These are phyloP conservation scores for Phortica okadai DNA, from an alignment of 2,888 invertebrate genomes.

Conservation along the genomic window DNA sequence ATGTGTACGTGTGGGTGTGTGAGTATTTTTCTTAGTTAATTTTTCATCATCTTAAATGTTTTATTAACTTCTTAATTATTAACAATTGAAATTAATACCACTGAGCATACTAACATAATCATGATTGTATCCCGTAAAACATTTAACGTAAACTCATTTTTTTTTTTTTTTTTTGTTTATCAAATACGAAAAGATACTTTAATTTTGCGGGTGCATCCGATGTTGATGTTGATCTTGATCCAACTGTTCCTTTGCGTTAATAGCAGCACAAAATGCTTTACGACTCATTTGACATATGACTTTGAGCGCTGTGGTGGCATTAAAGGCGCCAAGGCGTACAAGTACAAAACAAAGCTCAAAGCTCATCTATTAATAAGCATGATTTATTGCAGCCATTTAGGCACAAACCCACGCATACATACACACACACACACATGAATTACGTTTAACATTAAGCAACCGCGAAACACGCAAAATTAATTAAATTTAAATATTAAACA, in stretches of 20 bases:
- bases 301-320: neutral
- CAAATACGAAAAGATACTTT: neutral
- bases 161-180: no score
- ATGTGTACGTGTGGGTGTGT: neutral
- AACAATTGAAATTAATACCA: slow-evolving; percentile 49
- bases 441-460: slow-evolving; percentile 4
- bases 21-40: neutral
- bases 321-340: neutral
- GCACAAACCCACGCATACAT: slow-evolving; percentile 25
- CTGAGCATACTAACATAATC: neutral
- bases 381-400: slow-evolving; percentile 59
- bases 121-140: slow-evolving; percentile 2
- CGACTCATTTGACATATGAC: neutral
- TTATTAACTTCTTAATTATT: slow-evolving; percentile 36
- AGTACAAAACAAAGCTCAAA: slow-evolving; percentile 16
- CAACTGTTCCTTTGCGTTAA: neutral
- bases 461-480: slow-evolving; percentile 61
- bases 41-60: neutral
- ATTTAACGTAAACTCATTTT: neutral
- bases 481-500: slow-evolving; percentile 72
- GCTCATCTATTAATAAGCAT: slow-evolving; percentile 60
- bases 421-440: slow-evolving; percentile 17
- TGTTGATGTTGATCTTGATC: neutral
- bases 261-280: slow-evolving; percentile 14
- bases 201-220: neutral